Evolutionary conservation across 2,113 vertebrate species (phyloP).

Genomic region (Nycticorax nycticorax): DNA sequence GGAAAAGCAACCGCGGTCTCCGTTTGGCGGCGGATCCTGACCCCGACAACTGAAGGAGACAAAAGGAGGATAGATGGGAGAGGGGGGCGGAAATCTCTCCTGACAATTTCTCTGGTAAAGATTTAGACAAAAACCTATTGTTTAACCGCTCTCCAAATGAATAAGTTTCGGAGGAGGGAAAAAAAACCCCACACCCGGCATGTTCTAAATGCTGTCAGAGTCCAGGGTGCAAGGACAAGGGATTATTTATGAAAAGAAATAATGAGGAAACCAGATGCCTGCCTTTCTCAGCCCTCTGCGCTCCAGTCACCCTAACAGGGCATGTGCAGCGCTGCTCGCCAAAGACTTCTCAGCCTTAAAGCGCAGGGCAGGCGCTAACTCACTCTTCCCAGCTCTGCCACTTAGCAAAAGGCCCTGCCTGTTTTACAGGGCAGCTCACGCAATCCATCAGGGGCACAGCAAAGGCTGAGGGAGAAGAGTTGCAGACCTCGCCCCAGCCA

Average conservation of each 20-base stretch:
- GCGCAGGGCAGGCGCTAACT: neutral
- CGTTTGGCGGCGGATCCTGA: conserved; percentile 76
- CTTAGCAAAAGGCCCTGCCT: neutral
- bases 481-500: neutral
- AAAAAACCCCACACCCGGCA: neutral
- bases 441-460: neutral
- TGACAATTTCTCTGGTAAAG: conserved; percentile 59
- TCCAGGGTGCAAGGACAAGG: conserved; percentile 43
- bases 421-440: neutral
- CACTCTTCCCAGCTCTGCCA: neutral
- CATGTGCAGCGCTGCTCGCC: neutral
- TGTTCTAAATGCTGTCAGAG: conserved; percentile 38
- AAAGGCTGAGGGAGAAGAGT: neutral
- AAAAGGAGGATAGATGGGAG: conserved; percentile 68
- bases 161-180: neutral
- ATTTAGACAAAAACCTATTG: conserved; percentile 62
- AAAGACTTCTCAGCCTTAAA: neutral
- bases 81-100: conserved; percentile 48
- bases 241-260: conserved; percentile 55
- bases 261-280: conserved; percentile 38
- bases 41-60: conserved; percentile 73
- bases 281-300: conserved; percentile 8
- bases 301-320: neutral
- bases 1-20: conserved; percentile 74
- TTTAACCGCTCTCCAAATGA: conserved; percentile 16